phyloP scores from a whole-genome alignment of 2,888 invertebrate species.

The Rhamnusium bicolor region DNA sequence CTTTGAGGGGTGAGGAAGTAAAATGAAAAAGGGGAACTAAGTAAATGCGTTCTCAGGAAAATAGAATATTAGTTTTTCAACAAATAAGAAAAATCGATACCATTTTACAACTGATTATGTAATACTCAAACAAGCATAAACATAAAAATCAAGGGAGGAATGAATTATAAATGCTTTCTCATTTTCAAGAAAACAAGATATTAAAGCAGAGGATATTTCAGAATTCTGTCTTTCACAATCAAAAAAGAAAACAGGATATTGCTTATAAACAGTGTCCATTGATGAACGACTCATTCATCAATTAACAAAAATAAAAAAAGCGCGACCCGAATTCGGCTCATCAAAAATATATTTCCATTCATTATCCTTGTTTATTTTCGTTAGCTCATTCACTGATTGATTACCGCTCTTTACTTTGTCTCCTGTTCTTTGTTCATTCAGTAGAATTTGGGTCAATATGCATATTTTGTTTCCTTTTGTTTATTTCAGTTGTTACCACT shows the following conservation, averaged over 20 bases:
- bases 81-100: too few relatives aligned
- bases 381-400: constrained; percentile 29
- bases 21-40: too few relatives aligned
- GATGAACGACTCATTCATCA: constrained; percentile 26
- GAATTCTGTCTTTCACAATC: neutral
- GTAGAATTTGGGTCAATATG: constrained; percentile 29
- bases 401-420: constrained; percentile 5
- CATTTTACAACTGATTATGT: too few relatives aligned
- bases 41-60: too few relatives aligned
- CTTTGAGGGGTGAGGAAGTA: too few relatives aligned
- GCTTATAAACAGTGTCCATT: constrained; percentile 17
- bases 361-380: constrained; percentile 39
- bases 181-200: neutral
- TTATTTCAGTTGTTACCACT: constrained; percentile 15
- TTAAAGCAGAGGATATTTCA: neutral
- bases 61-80: too few relatives aligned
- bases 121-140: too few relatives aligned
- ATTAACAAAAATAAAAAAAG: constrained; percentile 29
- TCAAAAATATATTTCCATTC: constrained; percentile 47
- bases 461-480: constrained; percentile 20
- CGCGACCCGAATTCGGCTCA: constrained; percentile 30
- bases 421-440: constrained; percentile 33
- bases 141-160: too few relatives aligned
- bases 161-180: neutral
- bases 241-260: constrained; percentile 28